Evolutionary conservation across 2,113 vertebrate species (phyloP).

Genomic region (Propithecus coquereli): DNA sequence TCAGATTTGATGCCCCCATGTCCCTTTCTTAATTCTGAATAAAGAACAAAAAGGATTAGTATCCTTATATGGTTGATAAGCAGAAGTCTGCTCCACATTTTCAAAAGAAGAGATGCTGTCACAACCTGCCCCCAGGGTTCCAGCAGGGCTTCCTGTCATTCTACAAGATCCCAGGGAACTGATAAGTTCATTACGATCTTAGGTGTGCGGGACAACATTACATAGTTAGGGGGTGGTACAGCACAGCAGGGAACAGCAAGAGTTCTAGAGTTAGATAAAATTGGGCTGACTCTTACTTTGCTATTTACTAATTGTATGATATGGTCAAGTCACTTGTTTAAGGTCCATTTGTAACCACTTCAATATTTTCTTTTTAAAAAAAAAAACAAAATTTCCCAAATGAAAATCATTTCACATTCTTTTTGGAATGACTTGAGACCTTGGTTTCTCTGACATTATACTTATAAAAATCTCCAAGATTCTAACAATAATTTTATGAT

Average conservation of each 20-base stretch:
- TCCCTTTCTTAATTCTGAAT: slow-evolving; percentile 11
- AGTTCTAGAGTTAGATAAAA: not conserved
- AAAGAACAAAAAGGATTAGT: not conserved
- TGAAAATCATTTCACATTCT: not conserved
- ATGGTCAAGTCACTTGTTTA: not conserved
- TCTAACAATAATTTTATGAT: not conserved
- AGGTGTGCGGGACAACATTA: not conserved
- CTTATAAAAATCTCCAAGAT: not conserved
- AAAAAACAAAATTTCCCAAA: not conserved
- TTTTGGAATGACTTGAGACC: slow-evolving; percentile 2
- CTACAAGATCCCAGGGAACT: not conserved
- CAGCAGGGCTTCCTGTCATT: not conserved
- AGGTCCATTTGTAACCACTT: not conserved
- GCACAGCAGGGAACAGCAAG: not conserved
- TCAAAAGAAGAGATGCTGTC: slow-evolving; percentile 31
- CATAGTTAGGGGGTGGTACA: not conserved
- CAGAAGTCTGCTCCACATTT: slow-evolving; percentile 16
- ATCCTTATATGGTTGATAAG: slow-evolving; percentile 16
- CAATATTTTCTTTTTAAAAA: not conserved
- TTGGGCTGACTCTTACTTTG: not conserved
- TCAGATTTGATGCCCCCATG: not conserved
- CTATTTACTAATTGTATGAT: not conserved
- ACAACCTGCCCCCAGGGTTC: slow-evolving; percentile 3
- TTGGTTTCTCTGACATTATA: not conserved
- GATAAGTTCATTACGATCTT: slow-evolving; percentile 10